Evolutionary conservation across 1,140 invertebrate genomes (phyloP), one percentile per base, ranked within the genome.

Genomic region (Nephotettix cincticeps): DNA sequence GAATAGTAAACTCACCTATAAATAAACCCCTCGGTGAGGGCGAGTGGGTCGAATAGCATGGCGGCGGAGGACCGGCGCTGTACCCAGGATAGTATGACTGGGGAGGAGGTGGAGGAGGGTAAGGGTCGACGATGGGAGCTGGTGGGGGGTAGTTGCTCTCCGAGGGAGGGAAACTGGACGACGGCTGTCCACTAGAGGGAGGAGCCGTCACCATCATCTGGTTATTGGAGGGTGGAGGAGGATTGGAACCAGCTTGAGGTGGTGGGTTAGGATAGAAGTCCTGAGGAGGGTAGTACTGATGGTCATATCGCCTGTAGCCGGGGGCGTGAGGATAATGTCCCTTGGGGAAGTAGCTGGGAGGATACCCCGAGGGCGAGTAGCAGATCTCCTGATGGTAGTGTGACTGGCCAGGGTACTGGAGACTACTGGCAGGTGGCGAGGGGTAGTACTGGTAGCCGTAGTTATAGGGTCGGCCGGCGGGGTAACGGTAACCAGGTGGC

Each of bases 21-120:
- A 71, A 74, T 79, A 86, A 80, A 77, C 84, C 83, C 73, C 88
- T 87, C 61, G 83, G 79, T 25, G 88, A 86, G 23, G 88, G 88
- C 70, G 88, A 86, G 73, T 91, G 90, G 61, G 89, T 86, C 75
- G 89, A 86, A 75, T 90, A 90, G 74, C 90, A 90, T 11, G 89
- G 84, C 27, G 79, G 79, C 29, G 81, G 78, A 67, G 72, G 69
- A 32, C 79, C 80, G 58, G 81, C 63, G 40, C 68, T 61, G 21
- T 89, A 88, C 27, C 83, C 83, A 73, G 89, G 86, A 79, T 90
- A 89, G 79, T 87, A 88, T 76, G 86, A 84, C 71, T 86, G 84
- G 66, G 87, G 86, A 2, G 83, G 84, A 19, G 83, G 82, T 0
- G 77, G 73, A 54, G 69, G 69, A 6, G 69, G 70, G 45, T 70